phyloP scores from a whole-genome alignment of 1,140 invertebrate genomes.

The Zaprionus africanus region DNA sequence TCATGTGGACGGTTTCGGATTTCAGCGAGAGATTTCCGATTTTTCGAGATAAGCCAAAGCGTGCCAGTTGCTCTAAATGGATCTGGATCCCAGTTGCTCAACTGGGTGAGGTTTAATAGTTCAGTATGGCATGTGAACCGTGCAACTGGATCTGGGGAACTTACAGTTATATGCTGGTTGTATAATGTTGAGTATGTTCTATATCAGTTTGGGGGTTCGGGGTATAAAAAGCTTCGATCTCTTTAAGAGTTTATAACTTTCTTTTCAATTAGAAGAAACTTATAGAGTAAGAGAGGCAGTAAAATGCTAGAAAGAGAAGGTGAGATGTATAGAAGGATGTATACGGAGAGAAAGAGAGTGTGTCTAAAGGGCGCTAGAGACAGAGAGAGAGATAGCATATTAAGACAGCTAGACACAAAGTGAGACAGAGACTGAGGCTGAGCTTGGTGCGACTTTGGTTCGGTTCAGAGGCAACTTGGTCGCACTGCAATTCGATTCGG shows the following conservation, averaged over 20 bases:
- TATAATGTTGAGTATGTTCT: background rate
- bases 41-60: conserved; percentile 16
- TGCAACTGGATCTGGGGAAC: background rate
- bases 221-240: background rate
- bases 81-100: background rate
- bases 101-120: too few relatives aligned
- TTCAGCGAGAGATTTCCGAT: conserved; percentile 21
- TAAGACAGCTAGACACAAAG: too few relatives aligned
- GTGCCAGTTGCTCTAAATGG: conserved; percentile 7
- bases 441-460: conserved; percentile 1
- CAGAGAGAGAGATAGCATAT: background rate
- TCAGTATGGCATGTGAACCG: too few relatives aligned
- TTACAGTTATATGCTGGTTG: background rate
- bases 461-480: conserved; percentile 8
- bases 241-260: too few relatives aligned
- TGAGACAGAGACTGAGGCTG: too few relatives aligned
- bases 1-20: conserved; percentile 24
- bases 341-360: background rate
- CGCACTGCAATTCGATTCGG: conserved; percentile 31
- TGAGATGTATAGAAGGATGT: too few relatives aligned
- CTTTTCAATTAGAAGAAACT: too few relatives aligned
- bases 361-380: background rate
- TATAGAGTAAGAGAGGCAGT: background rate
- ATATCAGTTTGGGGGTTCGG: background rate
- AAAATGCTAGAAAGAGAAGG: background rate